Conservation (phyloP, 2,113 vertebrate genomes). For the Dasyurus viverrinus region DNA sequence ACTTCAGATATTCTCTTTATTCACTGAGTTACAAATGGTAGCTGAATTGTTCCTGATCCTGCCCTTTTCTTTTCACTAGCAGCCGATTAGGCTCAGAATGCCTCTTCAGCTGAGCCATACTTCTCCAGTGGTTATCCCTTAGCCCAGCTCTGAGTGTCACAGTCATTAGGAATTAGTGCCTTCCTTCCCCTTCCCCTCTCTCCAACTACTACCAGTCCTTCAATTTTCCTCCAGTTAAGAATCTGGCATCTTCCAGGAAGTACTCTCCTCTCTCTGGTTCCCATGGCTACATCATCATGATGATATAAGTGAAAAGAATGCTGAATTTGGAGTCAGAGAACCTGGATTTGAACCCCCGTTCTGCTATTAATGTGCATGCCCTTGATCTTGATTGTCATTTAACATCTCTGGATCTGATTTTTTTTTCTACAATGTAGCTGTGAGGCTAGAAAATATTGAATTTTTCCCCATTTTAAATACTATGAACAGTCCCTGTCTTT, state of each 20-base stretch:
- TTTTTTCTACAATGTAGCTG: background rate
- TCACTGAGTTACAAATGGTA: background rate
- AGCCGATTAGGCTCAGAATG: background rate
- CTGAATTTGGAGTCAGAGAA: background rate
- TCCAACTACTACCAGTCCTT: background rate
- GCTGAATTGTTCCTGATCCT: background rate
- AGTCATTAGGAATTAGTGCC: background rate
- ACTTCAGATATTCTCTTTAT: background rate
- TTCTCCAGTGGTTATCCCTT: background rate
- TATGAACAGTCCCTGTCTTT: background rate
- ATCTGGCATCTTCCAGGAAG: background rate
- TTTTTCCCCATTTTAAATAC: background rate
- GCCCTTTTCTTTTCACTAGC: background rate
- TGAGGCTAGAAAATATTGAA: background rate
- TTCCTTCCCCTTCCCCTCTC: background rate
- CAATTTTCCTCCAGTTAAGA: background rate
- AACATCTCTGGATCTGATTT: background rate
- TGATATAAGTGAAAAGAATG: background rate
- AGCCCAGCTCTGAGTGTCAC: background rate
- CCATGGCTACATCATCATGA: background rate
- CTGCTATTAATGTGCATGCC: background rate
- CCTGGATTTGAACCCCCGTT: background rate
- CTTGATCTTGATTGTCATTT: background rate
- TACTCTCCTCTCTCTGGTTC: background rate
- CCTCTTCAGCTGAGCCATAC: slow-evolving; percentile 4